These are phyloP conservation scores for Diadegma fenestrale DNA, from an alignment of 2,888 invertebrate species.

Conservation along the genomic window DNA sequence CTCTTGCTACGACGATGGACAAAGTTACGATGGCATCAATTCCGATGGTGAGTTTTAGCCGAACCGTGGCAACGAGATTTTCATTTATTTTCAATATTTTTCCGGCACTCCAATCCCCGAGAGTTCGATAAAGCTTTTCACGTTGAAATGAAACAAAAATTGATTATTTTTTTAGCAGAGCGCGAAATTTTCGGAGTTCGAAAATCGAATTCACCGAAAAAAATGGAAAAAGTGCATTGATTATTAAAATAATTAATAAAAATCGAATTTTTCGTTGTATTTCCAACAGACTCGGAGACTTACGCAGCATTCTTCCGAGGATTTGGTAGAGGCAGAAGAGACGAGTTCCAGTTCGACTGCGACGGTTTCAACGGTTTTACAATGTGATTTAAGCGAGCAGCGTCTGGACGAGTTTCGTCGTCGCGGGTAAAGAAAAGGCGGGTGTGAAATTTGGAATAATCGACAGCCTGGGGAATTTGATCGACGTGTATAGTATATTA, in stretches of 20 bases:
- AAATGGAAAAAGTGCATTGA: too few species aligned
- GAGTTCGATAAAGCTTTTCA: too few species aligned
- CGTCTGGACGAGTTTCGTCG: constrained; percentile 37
- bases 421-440: constrained; percentile 41
- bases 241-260: too few species aligned
- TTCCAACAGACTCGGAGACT: constrained; percentile 91
- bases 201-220: too few species aligned
- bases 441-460: constrained; percentile 9
- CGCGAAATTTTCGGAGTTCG: too few species aligned
- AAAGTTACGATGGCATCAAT: constrained; percentile 60
- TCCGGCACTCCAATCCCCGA: too few species aligned
- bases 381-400: constrained; percentile 89
- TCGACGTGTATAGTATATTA: constrained; percentile 5
- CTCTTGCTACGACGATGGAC: constrained; percentile 94
- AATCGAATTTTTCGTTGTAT: too few species aligned
- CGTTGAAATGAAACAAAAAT: too few species aligned
- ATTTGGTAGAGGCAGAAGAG: constrained; percentile 83
- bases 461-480: constrained; percentile 18
- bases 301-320: constrained; percentile 93
- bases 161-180: too few species aligned
- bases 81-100: neutral
- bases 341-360: constrained; percentile 86
- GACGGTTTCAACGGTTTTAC: constrained; percentile 88
- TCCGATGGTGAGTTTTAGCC: neutral
- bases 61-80: constrained; percentile 4